phyloP scores from a whole-genome alignment of 1,140 invertebrate species.

The Amyelois transitella region DNA sequence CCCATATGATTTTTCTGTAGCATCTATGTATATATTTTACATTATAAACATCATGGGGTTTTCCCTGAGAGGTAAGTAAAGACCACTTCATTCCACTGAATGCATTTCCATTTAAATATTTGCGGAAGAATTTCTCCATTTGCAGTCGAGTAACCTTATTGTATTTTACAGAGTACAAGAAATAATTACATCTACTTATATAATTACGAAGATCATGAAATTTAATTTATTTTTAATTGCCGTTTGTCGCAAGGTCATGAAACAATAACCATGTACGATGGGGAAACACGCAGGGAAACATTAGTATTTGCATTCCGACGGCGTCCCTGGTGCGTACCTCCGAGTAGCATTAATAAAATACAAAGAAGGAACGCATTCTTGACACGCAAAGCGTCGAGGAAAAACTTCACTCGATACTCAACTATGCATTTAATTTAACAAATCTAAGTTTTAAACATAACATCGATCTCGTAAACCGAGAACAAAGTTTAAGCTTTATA shows the following conservation, averaged over 20 bases:
- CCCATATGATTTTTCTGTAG: no score
- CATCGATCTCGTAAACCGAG: no score
- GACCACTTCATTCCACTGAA: no score
- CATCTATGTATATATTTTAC: no score
- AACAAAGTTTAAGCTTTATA: no score
- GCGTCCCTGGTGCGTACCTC: constrained; percentile 23
- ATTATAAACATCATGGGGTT: no score
- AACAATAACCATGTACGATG: constrained; percentile 15
- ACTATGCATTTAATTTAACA: no score
- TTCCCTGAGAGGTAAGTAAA: no score
- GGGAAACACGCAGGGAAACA: constrained; percentile 49
- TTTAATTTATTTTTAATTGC: not conserved
- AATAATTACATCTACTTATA: not conserved
- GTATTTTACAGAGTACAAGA: not conserved
- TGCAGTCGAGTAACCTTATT: no score
- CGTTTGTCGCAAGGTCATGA: constrained; percentile 4
- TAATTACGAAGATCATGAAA: not conserved
- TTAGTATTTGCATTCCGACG: constrained; percentile 41
- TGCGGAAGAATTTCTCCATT: no score
- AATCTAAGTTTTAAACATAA: no score
- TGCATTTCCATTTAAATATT: no score
- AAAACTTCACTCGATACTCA: not conserved
- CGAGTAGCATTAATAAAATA: constrained; percentile 32
- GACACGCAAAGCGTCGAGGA: not conserved
- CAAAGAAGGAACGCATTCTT: constrained; percentile 17